These are phyloP conservation scores for Ondatra zibethicus DNA, from an alignment of 2,113 vertebrate genomes.

Conservation along the genomic window DNA sequence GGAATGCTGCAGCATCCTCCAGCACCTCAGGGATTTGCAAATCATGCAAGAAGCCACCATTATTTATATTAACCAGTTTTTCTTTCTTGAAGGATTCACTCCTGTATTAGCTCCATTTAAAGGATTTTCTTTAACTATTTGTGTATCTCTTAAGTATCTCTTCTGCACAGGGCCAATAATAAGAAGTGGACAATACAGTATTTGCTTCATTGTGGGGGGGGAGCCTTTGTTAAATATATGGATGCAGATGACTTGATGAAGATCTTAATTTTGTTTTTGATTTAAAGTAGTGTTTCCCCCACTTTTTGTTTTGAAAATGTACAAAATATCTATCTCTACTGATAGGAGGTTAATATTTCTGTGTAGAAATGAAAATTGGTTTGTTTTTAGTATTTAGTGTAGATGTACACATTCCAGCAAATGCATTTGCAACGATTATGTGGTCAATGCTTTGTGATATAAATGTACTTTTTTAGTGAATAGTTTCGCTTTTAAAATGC, in stretches of 20 bases:
- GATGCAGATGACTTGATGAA: conserved; percentile 99
- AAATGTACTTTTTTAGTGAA: conserved; percentile 99
- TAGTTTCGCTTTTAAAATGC: conserved; percentile 99
- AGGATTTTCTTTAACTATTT: conserved; percentile 99
- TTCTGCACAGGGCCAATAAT: conserved; percentile 99
- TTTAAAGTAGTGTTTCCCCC: conserved; percentile 93
- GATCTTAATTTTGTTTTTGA: conserved; percentile 99
- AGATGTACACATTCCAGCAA: conserved; percentile 99
- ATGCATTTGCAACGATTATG: conserved; percentile 97
- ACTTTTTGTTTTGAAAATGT: conserved; percentile 91
- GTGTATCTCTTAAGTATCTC: conserved; percentile 99
- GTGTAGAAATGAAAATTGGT: conserved; percentile 98
- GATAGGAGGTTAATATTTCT: conserved; percentile 95
- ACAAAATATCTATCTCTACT: conserved; percentile 94
- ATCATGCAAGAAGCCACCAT: conserved; percentile 90
- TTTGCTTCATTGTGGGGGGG: conserved; percentile 99
- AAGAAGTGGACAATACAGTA: conserved; percentile 99
- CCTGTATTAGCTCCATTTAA: conserved; percentile 91
- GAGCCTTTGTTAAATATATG: conserved; percentile 99
- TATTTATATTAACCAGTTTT: conserved; percentile 91
- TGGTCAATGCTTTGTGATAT: conserved; percentile 99
- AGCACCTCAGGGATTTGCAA: conserved; percentile 95
- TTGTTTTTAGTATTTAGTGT: conserved; percentile 99
- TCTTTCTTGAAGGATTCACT: conserved; percentile 94
- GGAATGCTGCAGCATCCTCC: conserved; percentile 93